Base-by-base conservation (phyloP, 2,113 vertebrate genomes). In the Sinocyclocheilus grahami region DNA sequence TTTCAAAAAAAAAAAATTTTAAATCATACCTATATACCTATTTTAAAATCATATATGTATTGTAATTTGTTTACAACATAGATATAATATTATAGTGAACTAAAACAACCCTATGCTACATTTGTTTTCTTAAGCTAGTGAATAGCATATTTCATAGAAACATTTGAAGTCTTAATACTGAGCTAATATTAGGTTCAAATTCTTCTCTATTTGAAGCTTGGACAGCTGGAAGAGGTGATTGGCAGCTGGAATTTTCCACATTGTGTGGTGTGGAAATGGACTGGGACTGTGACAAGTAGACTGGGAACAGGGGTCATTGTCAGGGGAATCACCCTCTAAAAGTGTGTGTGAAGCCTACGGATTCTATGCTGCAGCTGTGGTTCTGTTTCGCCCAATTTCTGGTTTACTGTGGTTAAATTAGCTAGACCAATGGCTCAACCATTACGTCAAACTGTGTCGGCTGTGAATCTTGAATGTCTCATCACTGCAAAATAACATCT, bases 211-310 rank as follows among this genome's bases (percentile, higher is more conserved):
- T 42, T 53, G 75, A 53, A 77, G 75, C 75, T 77, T 1, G 48
- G 75, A 53, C 83, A 85, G 74, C 74, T 67, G 46, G 13, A 77
- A 77, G n/a, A 16, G 48, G 13, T 86, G 85, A 86, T 74, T 81
- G 78, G 27, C 69, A 75, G 78, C 55, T 75, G 53, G 78, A 74
- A 75, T 82, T 81, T 86, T 82, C 78, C 69, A 46, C 78, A 46
- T 65, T 60, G 79, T 12, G 67, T 14, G 37, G 78, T 81, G 53
- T 81, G 55, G 85, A 81, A 86, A 86, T 81, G 85, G 78, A 81
- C 53, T 75, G 53, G 69, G n/a, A 20, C 85, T 82, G 55, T 7
- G 78, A 71, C 67, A 62, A 30, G 24, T 46, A 63, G 20, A 55
- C 62, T 69, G 84, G 60, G 62, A 58, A 58, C 20, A 60, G 65